Percentiles rank a stretch among this genome's conserved stretches.
phyloP scores from a whole-genome alignment of 2,888 invertebrate species.

The Meghimatium bilineatum region DNA sequence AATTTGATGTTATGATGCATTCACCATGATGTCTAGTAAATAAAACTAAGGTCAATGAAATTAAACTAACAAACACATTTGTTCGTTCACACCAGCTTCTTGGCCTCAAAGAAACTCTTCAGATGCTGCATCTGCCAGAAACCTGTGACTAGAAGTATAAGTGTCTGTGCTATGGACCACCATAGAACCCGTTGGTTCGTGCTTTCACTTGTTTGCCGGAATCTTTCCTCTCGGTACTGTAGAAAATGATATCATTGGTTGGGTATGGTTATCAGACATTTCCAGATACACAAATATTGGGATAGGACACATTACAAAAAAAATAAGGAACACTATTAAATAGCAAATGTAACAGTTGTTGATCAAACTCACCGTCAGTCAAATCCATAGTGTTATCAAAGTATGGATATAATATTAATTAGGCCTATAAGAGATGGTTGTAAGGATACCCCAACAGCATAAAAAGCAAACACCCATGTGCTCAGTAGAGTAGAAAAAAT shows the following conservation, averaged over 20 bases:
- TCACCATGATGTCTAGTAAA: neutral
- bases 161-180: slow-evolving; percentile 96
- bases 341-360: too few species aligned
- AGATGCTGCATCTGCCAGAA: slow-evolving; percentile 99
- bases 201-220: slow-evolving; percentile 97
- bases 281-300: neutral
- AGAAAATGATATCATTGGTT: slow-evolving; percentile 53
- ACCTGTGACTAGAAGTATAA: slow-evolving; percentile 93
- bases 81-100: slow-evolving; percentile 85
- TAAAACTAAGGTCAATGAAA: too few species aligned
- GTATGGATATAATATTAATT: too few species aligned
- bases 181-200: slow-evolving; percentile 88
- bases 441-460: too few species aligned
- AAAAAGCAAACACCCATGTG: too few species aligned
- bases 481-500: too few species aligned
- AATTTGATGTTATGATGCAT: neutral
- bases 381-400: too few species aligned
- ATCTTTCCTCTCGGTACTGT: slow-evolving; percentile 97
- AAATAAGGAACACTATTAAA: too few species aligned
- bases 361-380: too few species aligned
- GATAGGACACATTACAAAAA: neutral
- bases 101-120: slow-evolving; percentile 99
- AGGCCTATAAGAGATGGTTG: too few species aligned
- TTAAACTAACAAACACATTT: neutral
- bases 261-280: neutral